These are phyloP conservation scores for Platygyra sinensis DNA, from an alignment of 64 coral and sea anemone genomes.

Conservation along the genomic window DNA sequence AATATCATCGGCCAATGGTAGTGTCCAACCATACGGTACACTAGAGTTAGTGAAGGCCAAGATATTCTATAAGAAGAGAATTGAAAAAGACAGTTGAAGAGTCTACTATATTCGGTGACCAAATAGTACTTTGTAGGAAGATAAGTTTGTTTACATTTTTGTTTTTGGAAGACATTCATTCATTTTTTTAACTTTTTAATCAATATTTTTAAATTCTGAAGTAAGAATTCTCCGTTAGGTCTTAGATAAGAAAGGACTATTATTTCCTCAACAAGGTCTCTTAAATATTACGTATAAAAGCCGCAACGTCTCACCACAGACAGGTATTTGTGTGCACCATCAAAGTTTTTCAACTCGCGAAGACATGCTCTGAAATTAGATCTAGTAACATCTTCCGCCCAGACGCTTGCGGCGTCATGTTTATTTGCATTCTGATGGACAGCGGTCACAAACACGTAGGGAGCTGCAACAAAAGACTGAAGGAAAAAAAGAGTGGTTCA, in stretches of 20 bases:
- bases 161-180: no score
- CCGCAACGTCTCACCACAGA: conserved; percentile 33
- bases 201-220: no score
- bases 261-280: no score
- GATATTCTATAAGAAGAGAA: conserved; percentile 1
- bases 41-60: not conserved
- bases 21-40: not conserved
- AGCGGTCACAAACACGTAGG: conserved; percentile 61
- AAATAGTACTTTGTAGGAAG: no score
- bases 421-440: conserved; percentile 29
- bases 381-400: conserved; percentile 55
- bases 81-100: not conserved
- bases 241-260: no score
- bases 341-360: conserved; percentile 76
- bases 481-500: not conserved
- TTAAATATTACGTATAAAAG: no score
- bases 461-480: conserved; percentile 21
- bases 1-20: not conserved
- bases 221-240: no score
- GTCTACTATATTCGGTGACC: no score
- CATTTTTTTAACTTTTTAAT: no score
- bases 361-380: conserved; percentile 50
- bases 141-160: no score
- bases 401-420: conserved; percentile 59
- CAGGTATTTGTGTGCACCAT: conserved; percentile 48